These are phyloP conservation scores for Bergia puertoricense DNA, from an alignment of 92 coral and sea anemone genomes.

Conservation along the genomic window DNA sequence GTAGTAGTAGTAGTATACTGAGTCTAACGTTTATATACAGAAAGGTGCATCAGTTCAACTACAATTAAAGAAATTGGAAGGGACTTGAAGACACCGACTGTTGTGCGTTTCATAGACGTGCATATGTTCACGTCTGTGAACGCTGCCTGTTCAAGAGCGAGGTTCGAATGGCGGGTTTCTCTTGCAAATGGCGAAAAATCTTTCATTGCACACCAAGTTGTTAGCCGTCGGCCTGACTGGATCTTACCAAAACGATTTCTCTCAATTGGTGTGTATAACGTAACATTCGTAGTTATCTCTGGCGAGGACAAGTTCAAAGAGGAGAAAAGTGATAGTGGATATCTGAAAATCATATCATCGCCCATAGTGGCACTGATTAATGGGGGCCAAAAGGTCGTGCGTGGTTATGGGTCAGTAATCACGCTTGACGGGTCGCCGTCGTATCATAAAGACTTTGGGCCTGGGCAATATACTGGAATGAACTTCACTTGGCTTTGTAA, in stretches of 20 bases:
- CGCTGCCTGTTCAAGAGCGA: too few relatives aligned
- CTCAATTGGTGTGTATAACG: background rate
- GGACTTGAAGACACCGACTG: too few relatives aligned
- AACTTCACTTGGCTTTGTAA: constrained; percentile 30
- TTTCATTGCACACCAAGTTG: background rate
- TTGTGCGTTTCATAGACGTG: too few relatives aligned
- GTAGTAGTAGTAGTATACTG: too few relatives aligned
- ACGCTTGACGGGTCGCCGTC: constrained; percentile 17
- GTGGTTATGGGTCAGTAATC: constrained; percentile 1
- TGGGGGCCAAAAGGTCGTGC: constrained; percentile 12
- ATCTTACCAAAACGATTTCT: background rate
- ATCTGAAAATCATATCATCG: constrained; percentile 1
- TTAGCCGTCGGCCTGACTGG: constrained; percentile 12
- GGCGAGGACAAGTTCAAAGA: background rate
- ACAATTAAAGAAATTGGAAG: too few relatives aligned
- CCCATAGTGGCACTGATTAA: constrained; percentile 1
- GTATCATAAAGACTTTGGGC: background rate
- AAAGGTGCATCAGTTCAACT: too few relatives aligned
- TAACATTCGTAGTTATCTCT: background rate
- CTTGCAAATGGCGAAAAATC: too few relatives aligned
- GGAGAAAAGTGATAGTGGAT: background rate
- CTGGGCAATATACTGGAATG: constrained; percentile 15
- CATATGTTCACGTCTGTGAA: too few relatives aligned
- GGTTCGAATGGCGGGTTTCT: too few relatives aligned
- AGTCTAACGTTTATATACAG: too few relatives aligned